Percentiles rank a stretch among this genome's conserved stretches.
These are phyloP conservation scores for Pao palembangensis DNA, from an alignment of 2,113 vertebrate species.

Conservation along the genomic window DNA sequence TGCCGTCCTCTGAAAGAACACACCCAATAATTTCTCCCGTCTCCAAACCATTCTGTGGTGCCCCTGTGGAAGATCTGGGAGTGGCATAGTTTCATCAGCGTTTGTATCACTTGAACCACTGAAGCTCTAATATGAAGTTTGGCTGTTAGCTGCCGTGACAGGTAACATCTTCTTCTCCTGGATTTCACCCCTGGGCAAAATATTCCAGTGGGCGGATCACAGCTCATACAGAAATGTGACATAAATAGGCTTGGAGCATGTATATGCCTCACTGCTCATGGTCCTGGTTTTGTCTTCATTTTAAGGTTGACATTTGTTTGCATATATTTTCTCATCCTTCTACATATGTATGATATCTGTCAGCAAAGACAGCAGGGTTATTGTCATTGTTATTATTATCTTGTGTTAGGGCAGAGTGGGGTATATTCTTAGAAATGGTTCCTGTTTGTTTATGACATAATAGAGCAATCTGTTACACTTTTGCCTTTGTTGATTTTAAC, in stretches of 20 bases:
- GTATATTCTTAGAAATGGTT: not conserved
- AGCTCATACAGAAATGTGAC: slow-evolving; percentile 55
- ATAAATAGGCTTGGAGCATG: slow-evolving; percentile 15
- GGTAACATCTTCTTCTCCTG: slow-evolving; percentile 39
- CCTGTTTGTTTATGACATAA: not conserved
- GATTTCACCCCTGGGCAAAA: slow-evolving; percentile 38
- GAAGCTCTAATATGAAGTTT: slow-evolving; percentile 48
- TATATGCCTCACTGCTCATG: slow-evolving; percentile 20
- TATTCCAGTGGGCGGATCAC: slow-evolving; percentile 41
- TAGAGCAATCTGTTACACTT: not conserved
- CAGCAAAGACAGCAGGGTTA: slow-evolving; percentile 3
- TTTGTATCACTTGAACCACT: slow-evolving; percentile 38
- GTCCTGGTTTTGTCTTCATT: slow-evolving; percentile 28
- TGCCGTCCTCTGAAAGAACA: slow-evolving; percentile 28
- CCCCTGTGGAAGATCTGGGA: slow-evolving; percentile 35
- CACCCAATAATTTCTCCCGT: slow-evolving; percentile 42
- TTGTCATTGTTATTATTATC: not conserved
- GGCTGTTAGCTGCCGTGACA: slow-evolving; percentile 40
- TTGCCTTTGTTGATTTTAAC: not conserved
- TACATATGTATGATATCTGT: slow-evolving; percentile 8
- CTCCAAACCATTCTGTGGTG: slow-evolving; percentile 33
- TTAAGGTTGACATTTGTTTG: slow-evolving; percentile 9
- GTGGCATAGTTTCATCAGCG: slow-evolving; percentile 36
- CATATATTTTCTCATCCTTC: slow-evolving; percentile 2
- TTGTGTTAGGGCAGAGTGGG: not conserved